These are phyloP conservation scores for Nothobranchius kuhntae DNA, from an alignment of 2,113 vertebrate species.

Conservation along the genomic window DNA sequence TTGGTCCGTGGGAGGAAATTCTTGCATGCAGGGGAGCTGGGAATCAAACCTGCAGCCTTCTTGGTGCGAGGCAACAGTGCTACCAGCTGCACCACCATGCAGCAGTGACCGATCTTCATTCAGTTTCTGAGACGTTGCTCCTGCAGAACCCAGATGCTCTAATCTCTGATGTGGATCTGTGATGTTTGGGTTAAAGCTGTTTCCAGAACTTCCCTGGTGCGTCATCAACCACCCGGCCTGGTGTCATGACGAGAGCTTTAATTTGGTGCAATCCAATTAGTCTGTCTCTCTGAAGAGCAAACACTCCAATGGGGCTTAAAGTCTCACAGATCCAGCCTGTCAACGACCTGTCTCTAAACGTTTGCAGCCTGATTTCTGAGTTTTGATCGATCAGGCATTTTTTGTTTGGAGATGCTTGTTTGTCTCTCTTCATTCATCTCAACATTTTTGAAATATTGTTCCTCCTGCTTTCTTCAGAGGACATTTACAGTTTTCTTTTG, in stretches of 20 bases:
- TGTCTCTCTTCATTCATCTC: too few species aligned
- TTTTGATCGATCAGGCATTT: too few species aligned
- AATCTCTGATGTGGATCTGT: background rate
- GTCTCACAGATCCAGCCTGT: slow-evolving; percentile 9
- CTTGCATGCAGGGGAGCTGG: too few species aligned
- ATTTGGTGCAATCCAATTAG: slow-evolving; percentile 73
- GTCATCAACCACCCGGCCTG: slow-evolving; percentile 20
- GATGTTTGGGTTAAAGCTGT: slow-evolving; percentile 2
- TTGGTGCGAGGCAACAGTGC: too few species aligned
- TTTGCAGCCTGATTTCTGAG: slow-evolving; percentile 4
- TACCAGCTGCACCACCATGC: too few species aligned
- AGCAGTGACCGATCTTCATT: too few species aligned
- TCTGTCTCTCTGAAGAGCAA: slow-evolving; percentile 32
- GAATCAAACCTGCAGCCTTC: too few species aligned
- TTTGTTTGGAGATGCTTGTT: too few species aligned
- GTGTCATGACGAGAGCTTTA: slow-evolving; percentile 35
- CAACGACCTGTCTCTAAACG: background rate
- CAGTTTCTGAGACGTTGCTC: too few species aligned
- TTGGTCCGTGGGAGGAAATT: too few species aligned
- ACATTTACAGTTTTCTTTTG: too few species aligned
- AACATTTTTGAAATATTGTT: background rate
- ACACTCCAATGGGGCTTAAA: slow-evolving; percentile 57
- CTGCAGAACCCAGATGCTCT: too few species aligned
- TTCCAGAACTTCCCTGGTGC: slow-evolving; percentile 25
- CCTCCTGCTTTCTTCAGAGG: background rate